phyloP scores from a whole-genome alignment of 2,888 invertebrate species.

The Leptinotarsa rubiginosa region DNA sequence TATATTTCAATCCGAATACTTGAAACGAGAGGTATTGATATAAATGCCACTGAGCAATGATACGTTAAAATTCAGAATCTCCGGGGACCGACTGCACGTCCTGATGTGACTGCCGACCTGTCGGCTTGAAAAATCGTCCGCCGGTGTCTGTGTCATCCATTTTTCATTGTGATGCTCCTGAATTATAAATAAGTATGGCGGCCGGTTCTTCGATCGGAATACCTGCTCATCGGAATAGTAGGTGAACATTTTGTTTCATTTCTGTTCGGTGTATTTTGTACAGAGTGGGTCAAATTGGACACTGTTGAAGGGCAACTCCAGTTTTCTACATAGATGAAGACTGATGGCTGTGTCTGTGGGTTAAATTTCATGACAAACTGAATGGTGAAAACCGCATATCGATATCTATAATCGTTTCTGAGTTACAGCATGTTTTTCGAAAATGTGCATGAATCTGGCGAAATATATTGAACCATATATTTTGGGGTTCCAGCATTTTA shows the following conservation, averaged over 20 bases:
- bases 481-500: no score
- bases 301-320: no score
- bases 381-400: no score
- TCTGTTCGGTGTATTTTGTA: neutral
- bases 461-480: no score
- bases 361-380: no score
- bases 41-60: slow-evolving; percentile 5
- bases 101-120: neutral
- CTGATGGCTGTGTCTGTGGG: no score
- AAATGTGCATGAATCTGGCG: no score
- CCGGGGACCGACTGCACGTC: neutral
- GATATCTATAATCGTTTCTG: no score
- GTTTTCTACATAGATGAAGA: no score
- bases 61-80: slow-evolving; percentile 4
- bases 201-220: neutral
- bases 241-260: neutral
- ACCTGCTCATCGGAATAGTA: neutral
- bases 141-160: slow-evolving; percentile 5
- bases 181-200: slow-evolving; percentile 7
- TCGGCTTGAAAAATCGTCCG: neutral
- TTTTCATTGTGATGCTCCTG: slow-evolving; percentile 3
- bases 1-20: neutral
- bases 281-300: no score
- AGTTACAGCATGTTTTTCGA: no score
- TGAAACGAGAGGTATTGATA: slow-evolving; percentile 1